Conservation (phyloP, 2,888 invertebrate genomes). For the Cosmopolites sordidus region DNA sequence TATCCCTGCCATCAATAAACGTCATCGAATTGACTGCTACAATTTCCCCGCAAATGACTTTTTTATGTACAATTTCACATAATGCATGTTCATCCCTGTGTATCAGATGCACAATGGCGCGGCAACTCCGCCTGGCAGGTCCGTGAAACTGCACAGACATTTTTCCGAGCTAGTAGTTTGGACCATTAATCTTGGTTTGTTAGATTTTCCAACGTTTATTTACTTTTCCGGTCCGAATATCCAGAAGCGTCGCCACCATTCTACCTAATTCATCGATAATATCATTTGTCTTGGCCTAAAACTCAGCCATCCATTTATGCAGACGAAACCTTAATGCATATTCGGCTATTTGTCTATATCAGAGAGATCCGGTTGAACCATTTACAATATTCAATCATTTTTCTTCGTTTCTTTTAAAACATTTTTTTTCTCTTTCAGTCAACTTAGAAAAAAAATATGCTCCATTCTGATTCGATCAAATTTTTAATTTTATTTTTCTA, state of each 20-base stretch:
- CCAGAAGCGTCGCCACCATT: slow-evolving; percentile 30
- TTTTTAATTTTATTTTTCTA: no score
- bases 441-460: no score
- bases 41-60: slow-evolving; percentile 25
- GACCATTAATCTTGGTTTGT: slow-evolving; percentile 47
- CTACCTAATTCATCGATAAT: slow-evolving; percentile 45
- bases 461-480: no score
- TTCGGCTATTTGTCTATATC: slow-evolving; percentile 43
- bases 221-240: slow-evolving; percentile 43
- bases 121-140: slow-evolving; percentile 30
- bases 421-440: neutral
- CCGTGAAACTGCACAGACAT: slow-evolving; percentile 37
- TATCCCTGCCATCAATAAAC: slow-evolving; percentile 21
- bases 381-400: slow-evolving; percentile 1
- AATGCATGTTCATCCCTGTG: slow-evolving; percentile 32
- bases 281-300: slow-evolving; percentile 43
- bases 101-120: slow-evolving; percentile 35
- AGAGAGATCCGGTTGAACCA: slow-evolving; percentile 20
- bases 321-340: slow-evolving; percentile 30
- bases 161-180: slow-evolving; percentile 39
- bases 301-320: slow-evolving; percentile 35
- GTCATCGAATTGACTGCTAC: slow-evolving; percentile 22
- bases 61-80: slow-evolving; percentile 32
- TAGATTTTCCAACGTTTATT: slow-evolving; percentile 42
- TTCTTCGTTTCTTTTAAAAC: neutral